Evolutionary conservation across 2,797 vertebrate species (phyloP), one percentile per base, ranked within the genome.

Genomic region (Caiman crocodilus): DNA sequence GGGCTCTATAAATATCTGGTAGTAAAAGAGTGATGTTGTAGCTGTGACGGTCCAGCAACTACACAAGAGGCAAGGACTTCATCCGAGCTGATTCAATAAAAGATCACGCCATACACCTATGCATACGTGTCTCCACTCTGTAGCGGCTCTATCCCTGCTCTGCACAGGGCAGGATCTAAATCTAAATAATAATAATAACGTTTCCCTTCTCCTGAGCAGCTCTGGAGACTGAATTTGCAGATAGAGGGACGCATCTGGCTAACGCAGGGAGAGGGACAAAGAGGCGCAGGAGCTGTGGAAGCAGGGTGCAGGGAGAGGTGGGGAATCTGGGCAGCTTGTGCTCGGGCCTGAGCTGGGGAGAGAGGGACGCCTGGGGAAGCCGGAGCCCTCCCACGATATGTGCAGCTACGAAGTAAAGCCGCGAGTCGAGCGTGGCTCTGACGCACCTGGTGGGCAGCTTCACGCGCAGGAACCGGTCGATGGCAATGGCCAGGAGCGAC

Each of bases 231-330:
- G 7, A 99, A 99, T 79, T 21, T 69, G 30, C 26, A 50, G 25
- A 73, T 50, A 99, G 96, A 78, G 99, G 89, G 0, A 99, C 98
- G 90, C 99, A 99, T 94, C 99, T 98, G 50, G 98, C 98, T 3
- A 99, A 99, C 97, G 99, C 99, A 20, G 98, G 97, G 7, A 98
- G 99, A 59, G 99, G 98, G 96, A 98, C 94, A 60, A 98, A 94
- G 73, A 99, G 98, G 58, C 98, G 98, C 35, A 97, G 42, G 13
- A 97, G 10, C 69, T 25, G 60, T 13, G 5, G 60, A 25, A 35
- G 35, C 35, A 35, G 59, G 76, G 56, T 82, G 57, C 63, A 61
- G 18, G 14, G 7, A n/a, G 14, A n/a, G 61, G 61, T 79, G 25
- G 56, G 14, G 76, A 57, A 69, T 2, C 4, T 11, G 16, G 32